phyloP scores from a whole-genome alignment of 1,140 invertebrate genomes.

The Lanistes nyassanus region DNA sequence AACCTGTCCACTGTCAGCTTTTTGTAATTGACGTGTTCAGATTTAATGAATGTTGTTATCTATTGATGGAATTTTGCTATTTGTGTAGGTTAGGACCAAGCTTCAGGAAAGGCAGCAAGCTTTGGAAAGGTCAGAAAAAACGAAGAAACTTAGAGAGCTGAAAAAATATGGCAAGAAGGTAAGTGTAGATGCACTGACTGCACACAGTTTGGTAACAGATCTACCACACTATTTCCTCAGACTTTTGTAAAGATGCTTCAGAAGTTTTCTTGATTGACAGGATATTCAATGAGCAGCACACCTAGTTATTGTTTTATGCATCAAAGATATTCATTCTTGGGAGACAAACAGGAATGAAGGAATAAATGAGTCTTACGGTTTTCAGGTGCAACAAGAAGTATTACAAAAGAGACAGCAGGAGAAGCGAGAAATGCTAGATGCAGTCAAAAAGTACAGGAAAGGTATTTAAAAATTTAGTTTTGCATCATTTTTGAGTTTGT shows the following conservation, averaged over 20 bases:
- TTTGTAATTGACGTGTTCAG: too few relatives aligned
- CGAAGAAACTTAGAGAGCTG: slow-evolving; percentile 87
- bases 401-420: slow-evolving; percentile 84
- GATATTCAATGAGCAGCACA: too few relatives aligned
- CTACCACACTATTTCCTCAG: neutral
- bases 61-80: neutral
- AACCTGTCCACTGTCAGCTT: too few relatives aligned
- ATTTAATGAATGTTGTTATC: too few relatives aligned
- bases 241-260: too few relatives aligned
- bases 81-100: slow-evolving; percentile 77
- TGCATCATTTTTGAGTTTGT: too few relatives aligned
- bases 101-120: slow-evolving; percentile 85
- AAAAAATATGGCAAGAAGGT: slow-evolving; percentile 93
- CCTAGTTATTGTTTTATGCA: too few relatives aligned
- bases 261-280: too few relatives aligned
- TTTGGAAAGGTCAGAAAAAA: slow-evolving; percentile 87
- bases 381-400: slow-evolving; percentile 79
- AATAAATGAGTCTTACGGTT: neutral
- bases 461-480: slow-evolving; percentile 47
- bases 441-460: slow-evolving; percentile 68
- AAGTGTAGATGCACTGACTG: slow-evolving; percentile 26
- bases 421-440: slow-evolving; percentile 71
- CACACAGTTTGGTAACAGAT: neutral
- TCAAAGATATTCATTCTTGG: too few relatives aligned
- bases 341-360: too few relatives aligned